Conservation (phyloP, 1,140 invertebrate genomes). For the Anastrepha ludens region DNA sequence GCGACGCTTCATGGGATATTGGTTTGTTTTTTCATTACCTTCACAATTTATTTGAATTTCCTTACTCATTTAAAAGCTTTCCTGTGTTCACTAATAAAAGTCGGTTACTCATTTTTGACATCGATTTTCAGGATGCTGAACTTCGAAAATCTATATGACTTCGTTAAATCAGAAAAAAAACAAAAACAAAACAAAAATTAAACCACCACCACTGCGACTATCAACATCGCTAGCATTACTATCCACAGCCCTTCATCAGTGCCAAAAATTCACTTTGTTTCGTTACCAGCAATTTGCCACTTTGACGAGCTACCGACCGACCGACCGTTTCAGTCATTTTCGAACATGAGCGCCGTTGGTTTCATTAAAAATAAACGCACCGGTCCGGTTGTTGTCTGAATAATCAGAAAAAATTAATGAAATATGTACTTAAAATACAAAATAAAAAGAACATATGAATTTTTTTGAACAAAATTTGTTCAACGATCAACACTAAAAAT, state of each 20-base stretch:
- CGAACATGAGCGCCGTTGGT: constrained; percentile 44
- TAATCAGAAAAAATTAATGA: background rate
- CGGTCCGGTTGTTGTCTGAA: constrained; percentile 43
- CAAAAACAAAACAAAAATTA: background rate
- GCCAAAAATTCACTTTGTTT: constrained; percentile 11
- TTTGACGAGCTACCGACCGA: constrained; percentile 29
- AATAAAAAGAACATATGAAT: constrained; percentile 33
- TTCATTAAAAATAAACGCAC: constrained; percentile 43
- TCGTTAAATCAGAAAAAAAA: background rate
- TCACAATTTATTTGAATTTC: too few species aligned
- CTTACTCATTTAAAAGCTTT: too few species aligned
- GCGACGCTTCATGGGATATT: too few species aligned
- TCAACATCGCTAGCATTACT: constrained; percentile 15
- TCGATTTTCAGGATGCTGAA: constrained; percentile 40
- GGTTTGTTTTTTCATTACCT: too few species aligned
- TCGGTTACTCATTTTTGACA: background rate
- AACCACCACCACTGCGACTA: background rate
- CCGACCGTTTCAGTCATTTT: constrained; percentile 43
- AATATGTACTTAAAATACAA: constrained; percentile 48
- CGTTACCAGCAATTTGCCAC: constrained; percentile 26
- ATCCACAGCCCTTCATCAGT: constrained; percentile 21
- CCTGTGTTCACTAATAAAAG: too few species aligned
- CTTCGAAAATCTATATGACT: background rate
- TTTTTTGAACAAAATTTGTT: constrained; percentile 45
- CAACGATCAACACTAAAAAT: constrained; percentile 49